Conservation (phyloP, 2,888 invertebrate genomes). For the Spilosoma lubricipeda region DNA sequence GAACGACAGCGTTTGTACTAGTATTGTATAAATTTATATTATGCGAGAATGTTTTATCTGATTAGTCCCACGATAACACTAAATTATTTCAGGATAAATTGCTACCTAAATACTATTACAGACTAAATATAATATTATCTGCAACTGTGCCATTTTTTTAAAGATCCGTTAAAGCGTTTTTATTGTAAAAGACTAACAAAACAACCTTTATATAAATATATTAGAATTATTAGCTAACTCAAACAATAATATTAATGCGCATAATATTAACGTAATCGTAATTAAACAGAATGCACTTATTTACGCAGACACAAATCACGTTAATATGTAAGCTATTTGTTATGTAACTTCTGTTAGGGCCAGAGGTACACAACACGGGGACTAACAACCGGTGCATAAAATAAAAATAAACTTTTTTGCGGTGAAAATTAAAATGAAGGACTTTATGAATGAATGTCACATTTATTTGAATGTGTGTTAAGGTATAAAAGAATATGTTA, state of each 20-base stretch:
- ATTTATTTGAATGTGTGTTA: slow-evolving; percentile 3
- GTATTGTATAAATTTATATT: not conserved
- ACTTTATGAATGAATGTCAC: slow-evolving; percentile 12
- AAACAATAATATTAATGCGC: too few relatives aligned
- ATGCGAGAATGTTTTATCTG: too few relatives aligned
- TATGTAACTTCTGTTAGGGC: slow-evolving; percentile 7
- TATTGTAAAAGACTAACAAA: too few relatives aligned
- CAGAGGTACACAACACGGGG: slow-evolving; percentile 4
- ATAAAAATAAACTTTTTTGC: slow-evolving; percentile 19
- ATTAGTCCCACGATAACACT: too few relatives aligned
- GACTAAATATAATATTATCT: too few relatives aligned
- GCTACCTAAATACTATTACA: too few relatives aligned
- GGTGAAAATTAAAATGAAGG: slow-evolving; percentile 18
- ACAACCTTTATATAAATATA: too few relatives aligned
- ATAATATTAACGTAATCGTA: not conserved
- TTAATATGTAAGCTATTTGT: slow-evolving; percentile 6
- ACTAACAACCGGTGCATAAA: slow-evolving; percentile 12
- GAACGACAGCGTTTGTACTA: not conserved
- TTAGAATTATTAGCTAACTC: not conserved
- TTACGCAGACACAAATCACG: not conserved
- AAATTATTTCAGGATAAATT: too few relatives aligned
- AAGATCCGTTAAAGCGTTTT: too few relatives aligned
- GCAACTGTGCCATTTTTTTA: too few relatives aligned
- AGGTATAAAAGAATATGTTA: not conserved
- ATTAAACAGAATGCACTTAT: not conserved